Percentiles rank a stretch among this genome's conserved stretches.
These are phyloP conservation scores for Ennomos fuscantarius DNA, from an alignment of 2,888 invertebrate species.

Conservation along the genomic window DNA sequence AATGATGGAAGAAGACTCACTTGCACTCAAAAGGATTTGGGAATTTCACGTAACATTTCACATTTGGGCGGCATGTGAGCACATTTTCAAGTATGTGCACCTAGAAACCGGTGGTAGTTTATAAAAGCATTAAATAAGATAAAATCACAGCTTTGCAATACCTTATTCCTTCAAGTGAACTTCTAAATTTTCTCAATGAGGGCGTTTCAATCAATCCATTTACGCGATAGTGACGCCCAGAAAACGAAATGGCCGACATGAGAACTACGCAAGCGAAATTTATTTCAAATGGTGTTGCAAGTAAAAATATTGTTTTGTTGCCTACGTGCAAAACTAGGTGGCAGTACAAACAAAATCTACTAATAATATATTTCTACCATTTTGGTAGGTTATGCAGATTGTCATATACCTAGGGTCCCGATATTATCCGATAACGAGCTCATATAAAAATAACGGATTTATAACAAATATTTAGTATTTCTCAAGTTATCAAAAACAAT, in stretches of 20 bases:
- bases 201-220: constrained; percentile 74
- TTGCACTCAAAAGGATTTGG: constrained; percentile 29
- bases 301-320: constrained; percentile 14
- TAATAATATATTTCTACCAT: too few species aligned
- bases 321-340: constrained; percentile 17
- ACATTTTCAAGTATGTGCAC: background rate
- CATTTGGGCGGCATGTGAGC: constrained; percentile 17
- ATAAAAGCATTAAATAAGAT: background rate
- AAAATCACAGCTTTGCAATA: constrained; percentile 2
- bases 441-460: too few species aligned
- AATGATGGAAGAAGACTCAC: constrained; percentile 37
- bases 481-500: too few species aligned
- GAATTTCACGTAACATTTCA: constrained; percentile 38
- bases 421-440: too few species aligned
- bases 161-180: constrained; percentile 40
- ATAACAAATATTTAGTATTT: too few species aligned
- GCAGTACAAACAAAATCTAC: constrained; percentile 5
- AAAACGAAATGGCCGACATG: constrained; percentile 61
- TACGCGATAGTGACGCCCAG: constrained; percentile 71
- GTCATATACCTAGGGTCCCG: too few species aligned
- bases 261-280: constrained; percentile 46
- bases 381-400: background rate
- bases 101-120: too few species aligned
- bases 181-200: constrained; percentile 73
- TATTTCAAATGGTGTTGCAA: constrained; percentile 15